Base-by-base conservation (phyloP, 2,797 vertebrate species). In the Pantherophis alleghaniensis region DNA sequence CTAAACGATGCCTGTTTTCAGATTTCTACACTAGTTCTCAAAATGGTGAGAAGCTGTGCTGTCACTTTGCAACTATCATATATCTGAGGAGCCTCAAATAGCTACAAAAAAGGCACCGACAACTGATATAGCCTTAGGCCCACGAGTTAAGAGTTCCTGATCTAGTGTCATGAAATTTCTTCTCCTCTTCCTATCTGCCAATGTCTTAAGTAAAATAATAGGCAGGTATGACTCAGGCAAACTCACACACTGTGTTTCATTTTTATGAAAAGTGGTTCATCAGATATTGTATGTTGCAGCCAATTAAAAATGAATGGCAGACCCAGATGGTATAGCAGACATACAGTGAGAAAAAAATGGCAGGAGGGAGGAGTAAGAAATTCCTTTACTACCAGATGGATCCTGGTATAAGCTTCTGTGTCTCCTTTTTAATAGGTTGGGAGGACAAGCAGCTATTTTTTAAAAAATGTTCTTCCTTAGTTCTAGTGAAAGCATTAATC, bases 401-500 rank as follows among this genome's bases (percentile, higher is more conserved):
- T 20, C 61, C 86, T 79, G 7, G 10, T 47, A 74, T 6, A 32
- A 6, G 5, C 22, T 26, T 79, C 37, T 57, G 12, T 90, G 26
- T 22, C 66, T 88, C 51, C 22, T 9, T 88, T 91, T 55, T 87
- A 88, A 83, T 55, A 61, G 56, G 86, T 18, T 93, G 24, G 42
- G 56, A 93, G 42, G 55, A 91, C 66, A 83, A 89, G 66, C 7
- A 93, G 28, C 63, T 69, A 83, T 32, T 74, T 32, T 32, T 0
- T 7, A 32, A 32, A 79, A 63, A 13, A 53, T 55, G 66, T 83
- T 83, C 42, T 63, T 91, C 32, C 47, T 88, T 86, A 56, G 47
- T 86, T 13, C 47, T 1, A 20, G 87, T 57, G 42, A 89, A 88
- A 83, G n/a, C 86, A 86, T 91, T 91, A 91, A 91, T 91, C 90